Base-by-base conservation (phyloP, 2,113 vertebrate genomes). In the Sturnira hondurensis region DNA sequence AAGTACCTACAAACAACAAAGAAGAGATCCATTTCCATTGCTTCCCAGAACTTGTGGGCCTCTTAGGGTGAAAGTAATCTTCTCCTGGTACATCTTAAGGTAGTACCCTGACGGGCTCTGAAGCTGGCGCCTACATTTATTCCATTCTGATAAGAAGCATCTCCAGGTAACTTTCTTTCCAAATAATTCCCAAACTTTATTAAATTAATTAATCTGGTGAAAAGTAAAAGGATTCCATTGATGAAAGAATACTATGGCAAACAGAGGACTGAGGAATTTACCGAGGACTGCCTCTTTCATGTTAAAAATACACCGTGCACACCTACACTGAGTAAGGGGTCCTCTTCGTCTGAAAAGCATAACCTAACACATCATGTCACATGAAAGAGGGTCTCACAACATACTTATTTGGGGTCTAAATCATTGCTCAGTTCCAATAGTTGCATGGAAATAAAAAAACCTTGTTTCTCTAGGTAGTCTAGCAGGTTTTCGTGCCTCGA, bases 381-480 rank as follows among this genome's bases (percentile, higher is more conserved):
- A 52, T 76, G 87, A 85, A 87, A 90, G 41, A 63, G 68, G 15
- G 17, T 68, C 50, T 71, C 71, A 56, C 15, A 93, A 22, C 38
- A 41, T 86, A 36, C 10, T 77, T 22, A 93, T 81, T 63, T 86
- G 63, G 15, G 6, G 13, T 71, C 82, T 88, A 45, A 71, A n/a
- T 74, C 63, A 67, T 20, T 41, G 47, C 87, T 98, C 97, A 95
- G 90, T 95, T 97, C 89, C 78, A 96, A 96, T 94, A 97, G 93
- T 92, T 97, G 96, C 71, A 96, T 83, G 58, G 67, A 96, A 98
- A 91, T 94, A 89, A 97, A 98, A 98, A 97, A 98, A 93, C 56
- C 94, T 88, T 94, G 81, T 97, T 97, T 97, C 65, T 93, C 97
- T 93, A 97, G 97, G 96, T 96, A 86, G 89, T 98, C 95, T 28